Percentiles rank a stretch among this genome's conserved stretches.
These are phyloP conservation scores for Petromus typicus DNA, from an alignment of 2,113 vertebrate genomes.

Conservation along the genomic window DNA sequence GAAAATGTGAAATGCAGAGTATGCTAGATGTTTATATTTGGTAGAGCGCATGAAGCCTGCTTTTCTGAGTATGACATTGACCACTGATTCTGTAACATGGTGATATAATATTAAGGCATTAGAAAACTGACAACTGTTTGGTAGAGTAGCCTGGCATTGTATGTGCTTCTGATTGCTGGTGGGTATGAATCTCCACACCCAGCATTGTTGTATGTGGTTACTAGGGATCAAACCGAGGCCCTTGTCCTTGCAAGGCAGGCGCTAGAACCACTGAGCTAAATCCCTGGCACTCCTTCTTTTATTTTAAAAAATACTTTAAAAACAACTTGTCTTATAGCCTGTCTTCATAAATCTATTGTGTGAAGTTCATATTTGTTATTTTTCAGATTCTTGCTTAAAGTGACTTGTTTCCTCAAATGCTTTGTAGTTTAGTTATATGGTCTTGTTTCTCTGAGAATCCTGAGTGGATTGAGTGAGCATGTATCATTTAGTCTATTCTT, in stretches of 20 bases:
- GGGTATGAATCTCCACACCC: too few relatives aligned
- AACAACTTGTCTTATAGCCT: background rate
- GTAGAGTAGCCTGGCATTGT: too few relatives aligned
- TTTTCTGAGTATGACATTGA: background rate
- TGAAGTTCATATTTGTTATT: constrained; percentile 1
- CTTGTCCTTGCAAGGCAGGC: too few relatives aligned
- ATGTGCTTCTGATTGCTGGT: too few relatives aligned
- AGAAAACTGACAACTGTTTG: constrained; percentile 26
- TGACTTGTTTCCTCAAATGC: background rate
- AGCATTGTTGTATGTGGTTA: too few relatives aligned
- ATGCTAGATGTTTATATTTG: background rate
- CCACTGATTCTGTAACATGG: background rate
- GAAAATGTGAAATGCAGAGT: background rate
- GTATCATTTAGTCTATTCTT: background rate
- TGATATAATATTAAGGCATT: background rate
- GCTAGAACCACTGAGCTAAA: too few relatives aligned
- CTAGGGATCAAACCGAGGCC: too few relatives aligned
- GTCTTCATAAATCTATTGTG: background rate
- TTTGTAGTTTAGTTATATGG: background rate
- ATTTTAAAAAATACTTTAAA: constrained; percentile 40
- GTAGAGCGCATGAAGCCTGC: background rate
- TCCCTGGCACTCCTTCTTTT: background rate
- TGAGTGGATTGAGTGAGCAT: background rate
- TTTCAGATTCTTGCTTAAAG: background rate
- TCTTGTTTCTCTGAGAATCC: background rate